Base-by-base conservation (phyloP, 2,113 vertebrate genomes). In the Lophius piscatorius region DNA sequence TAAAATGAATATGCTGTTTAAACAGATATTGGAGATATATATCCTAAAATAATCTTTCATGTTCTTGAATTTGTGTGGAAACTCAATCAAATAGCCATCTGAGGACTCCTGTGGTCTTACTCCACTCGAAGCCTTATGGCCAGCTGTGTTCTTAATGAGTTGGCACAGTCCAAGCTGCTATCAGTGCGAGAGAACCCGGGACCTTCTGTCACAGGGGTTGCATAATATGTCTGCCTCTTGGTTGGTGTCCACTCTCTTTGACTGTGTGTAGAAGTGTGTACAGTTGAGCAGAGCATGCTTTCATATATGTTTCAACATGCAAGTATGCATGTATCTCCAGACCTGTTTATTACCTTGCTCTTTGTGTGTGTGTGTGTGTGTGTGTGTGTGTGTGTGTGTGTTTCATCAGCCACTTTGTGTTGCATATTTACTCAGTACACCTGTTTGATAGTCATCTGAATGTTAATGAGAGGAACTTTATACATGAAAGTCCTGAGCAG, bases 91-190 rank as follows among this genome's bases (percentile, higher is more conserved):
- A 50, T 62, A 34, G 34, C 59, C 45, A 13, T 70, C 57, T 68
- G 60, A 73, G 65, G 41, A 56, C 54, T 38, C 73, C 74, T 61
- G 56, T 56, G 62, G 74, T 66, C 54, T 74, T 38, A 46, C 42
- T 44, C 63, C 20, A 31, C 38, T 78, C 64, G 44, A 35, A 63
- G 69, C 55, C 72, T 48, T 35, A 54, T 66, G 60, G 49, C 83
- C 85, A 86, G 83, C 86, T 90, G 83, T 78, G 72, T 70, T 84
- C 46, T 76, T 88, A 87, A 90, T 86, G 83, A 90, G 77, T 88
- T 90, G 85, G 85, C 86, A 81, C 63, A 34, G 63, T 63, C 70
- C 50, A 56, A 67, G 72, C 47, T 51, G 57, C 47, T 70, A 65
- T 31, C 69, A 29, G 22, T 52, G 58, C 16, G 46, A 70, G 57